A percentile compares a stretch with the other conserved stretches of the same genome.
These are phyloP conservation scores for Potamilus streckersoni DNA, from an alignment of 1,140 invertebrate species.

Conservation along the genomic window DNA sequence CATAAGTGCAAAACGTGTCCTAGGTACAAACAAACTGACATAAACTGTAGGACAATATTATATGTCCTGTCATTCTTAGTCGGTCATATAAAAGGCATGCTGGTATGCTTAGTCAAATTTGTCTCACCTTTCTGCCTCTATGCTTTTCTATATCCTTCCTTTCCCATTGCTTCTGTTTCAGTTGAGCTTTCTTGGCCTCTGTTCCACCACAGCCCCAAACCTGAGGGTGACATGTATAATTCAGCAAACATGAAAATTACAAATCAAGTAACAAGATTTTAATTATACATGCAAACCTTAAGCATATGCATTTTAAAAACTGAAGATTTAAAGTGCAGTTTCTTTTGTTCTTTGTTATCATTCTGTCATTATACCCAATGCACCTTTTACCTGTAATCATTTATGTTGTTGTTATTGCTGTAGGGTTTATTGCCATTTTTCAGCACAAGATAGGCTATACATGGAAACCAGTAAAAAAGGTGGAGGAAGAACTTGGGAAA, in stretches of 20 bases:
- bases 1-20: background rate
- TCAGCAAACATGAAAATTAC: background rate
- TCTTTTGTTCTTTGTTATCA: no score
- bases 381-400: no score
- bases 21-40: background rate
- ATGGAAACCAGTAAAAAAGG: no score
- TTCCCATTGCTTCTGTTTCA: constrained; percentile 92
- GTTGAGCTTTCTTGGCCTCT: constrained; percentile 78
- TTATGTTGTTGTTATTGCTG: no score
- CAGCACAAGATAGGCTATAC: no score
- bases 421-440: no score
- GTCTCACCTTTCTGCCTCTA: constrained; percentile 67
- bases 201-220: constrained; percentile 63
- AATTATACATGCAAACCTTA: background rate
- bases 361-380: no score
- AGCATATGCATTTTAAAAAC: no score
- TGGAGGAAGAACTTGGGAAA: no score
- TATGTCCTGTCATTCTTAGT: background rate
- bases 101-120: background rate
- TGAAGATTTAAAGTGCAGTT: no score
- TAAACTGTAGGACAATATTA: background rate
- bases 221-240: constrained; percentile 35
- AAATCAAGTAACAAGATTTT: background rate
- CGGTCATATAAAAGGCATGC: background rate
- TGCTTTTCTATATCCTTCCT: constrained; percentile 87